Evolutionary conservation across 1,140 invertebrate genomes (phyloP).

Genomic region (Lordiphosa mommai): DNA sequence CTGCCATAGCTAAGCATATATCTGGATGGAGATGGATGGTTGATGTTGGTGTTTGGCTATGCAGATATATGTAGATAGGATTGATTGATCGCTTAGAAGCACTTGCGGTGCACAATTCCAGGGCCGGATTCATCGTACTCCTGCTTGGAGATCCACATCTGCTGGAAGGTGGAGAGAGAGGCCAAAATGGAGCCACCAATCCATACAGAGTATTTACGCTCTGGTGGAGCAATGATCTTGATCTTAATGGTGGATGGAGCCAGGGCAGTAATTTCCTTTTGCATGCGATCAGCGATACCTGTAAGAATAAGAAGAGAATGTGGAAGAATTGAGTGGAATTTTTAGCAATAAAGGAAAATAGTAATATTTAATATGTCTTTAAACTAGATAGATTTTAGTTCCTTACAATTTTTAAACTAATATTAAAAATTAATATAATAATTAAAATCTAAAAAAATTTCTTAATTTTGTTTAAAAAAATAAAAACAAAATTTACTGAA

Average conservation of each 20-base stretch:
- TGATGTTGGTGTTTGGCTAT: conserved; percentile 1
- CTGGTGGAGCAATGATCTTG: conserved; percentile 96
- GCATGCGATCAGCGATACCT: conserved; percentile 93
- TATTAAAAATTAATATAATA: too few species aligned
- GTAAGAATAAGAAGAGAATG: background rate
- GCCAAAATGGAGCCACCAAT: conserved; percentile 90
- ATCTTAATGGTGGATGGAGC: conserved; percentile 96
- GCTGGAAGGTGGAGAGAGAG: conserved; percentile 90
- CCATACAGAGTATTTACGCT: conserved; percentile 95
- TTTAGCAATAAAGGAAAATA: too few species aligned
- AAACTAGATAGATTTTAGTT: too few species aligned
- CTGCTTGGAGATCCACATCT: conserved; percentile 91
- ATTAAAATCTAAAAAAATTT: too few species aligned
- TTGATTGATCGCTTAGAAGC: conserved; percentile 82
- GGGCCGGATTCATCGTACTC: conserved; percentile 89
- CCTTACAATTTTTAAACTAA: too few species aligned
- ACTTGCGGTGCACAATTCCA: conserved; percentile 86
- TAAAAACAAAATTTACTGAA: too few species aligned
- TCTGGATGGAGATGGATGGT: conserved; percentile 37
- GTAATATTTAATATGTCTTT: too few species aligned
- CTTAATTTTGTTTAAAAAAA: too few species aligned
- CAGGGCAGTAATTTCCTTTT: conserved; percentile 93
- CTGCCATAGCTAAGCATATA: conserved; percentile 36
- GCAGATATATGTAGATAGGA: conserved; percentile 10
- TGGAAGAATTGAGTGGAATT: background rate